Evolutionary conservation across 2,888 invertebrate species (phyloP).

Genomic region (Cecidostiba fungosa): DNA sequence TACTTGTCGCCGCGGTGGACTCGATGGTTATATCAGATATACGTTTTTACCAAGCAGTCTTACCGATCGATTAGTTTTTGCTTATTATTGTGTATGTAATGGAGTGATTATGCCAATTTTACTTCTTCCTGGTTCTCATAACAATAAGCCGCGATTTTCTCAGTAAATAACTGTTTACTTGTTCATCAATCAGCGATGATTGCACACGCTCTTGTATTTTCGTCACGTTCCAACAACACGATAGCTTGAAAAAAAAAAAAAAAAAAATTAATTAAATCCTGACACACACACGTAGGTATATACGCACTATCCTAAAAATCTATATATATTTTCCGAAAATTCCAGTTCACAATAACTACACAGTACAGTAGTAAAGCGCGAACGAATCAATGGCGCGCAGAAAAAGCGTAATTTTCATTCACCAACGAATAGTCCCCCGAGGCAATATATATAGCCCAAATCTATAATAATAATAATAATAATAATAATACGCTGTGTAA

Average conservation of each 20-base stretch:
- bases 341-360: no score
- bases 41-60: background rate
- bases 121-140: background rate
- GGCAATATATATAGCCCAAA: background rate
- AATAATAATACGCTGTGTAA: background rate
- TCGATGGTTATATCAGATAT: background rate
- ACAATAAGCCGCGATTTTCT: background rate
- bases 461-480: background rate
- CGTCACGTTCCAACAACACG: no score
- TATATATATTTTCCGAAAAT: no score
- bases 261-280: no score
- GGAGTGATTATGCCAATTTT: background rate
- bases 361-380: background rate
- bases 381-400: background rate
- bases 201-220: background rate
- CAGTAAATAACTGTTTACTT: background rate
- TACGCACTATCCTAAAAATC: no score
- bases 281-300: no score
- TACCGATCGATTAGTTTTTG: slow-evolving; percentile 4
- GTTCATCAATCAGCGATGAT: background rate
- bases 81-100: background rate
- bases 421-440: background rate
- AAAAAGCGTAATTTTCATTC: slow-evolving; percentile 12
- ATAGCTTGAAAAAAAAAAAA: no score
- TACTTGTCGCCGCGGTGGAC: no score